Percentiles rank a stretch among this genome's conserved stretches.
These are phyloP conservation scores for Hyles vespertilio DNA, from an alignment of 1,140 invertebrate species.

Conservation along the genomic window DNA sequence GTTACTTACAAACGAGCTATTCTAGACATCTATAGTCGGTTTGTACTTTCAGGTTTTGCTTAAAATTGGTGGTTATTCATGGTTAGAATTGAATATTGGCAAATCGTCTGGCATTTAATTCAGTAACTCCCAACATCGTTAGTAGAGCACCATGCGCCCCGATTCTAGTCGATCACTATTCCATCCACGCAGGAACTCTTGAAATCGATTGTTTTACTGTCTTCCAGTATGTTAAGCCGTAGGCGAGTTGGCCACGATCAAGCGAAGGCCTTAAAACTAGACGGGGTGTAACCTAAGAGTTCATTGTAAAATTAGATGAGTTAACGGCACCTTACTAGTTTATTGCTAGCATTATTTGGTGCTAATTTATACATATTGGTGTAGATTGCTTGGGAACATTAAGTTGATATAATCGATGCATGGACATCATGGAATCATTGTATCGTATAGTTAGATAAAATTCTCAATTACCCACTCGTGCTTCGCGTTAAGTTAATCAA, in stretches of 20 bases:
- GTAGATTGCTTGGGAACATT: neutral
- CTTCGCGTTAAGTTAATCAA: slow-evolving; percentile 24
- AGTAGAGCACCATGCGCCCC: too few relatives aligned
- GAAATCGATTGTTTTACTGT: slow-evolving; percentile 43
- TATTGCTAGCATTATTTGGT: slow-evolving; percentile 52
- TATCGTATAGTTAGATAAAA: slow-evolving; percentile 28
- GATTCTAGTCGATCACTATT: neutral
- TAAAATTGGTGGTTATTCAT: too few relatives aligned
- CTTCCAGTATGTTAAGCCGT: slow-evolving; percentile 60
- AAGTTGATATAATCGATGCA: too few relatives aligned
- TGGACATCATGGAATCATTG: slow-evolving; percentile 11
- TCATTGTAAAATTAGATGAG: slow-evolving; percentile 6
- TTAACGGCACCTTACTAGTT: slow-evolving; percentile 43
- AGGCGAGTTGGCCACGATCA: neutral
- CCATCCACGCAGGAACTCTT: slow-evolving; percentile 1
- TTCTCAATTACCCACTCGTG: slow-evolving; percentile 35
- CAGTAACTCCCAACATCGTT: too few relatives aligned
- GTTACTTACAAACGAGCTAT: too few relatives aligned
- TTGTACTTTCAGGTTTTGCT: too few relatives aligned
- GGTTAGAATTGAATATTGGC: too few relatives aligned
- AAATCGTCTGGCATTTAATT: too few relatives aligned
- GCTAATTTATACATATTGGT: slow-evolving; percentile 42
- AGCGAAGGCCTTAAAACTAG: neutral
- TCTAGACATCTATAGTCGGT: too few relatives aligned
- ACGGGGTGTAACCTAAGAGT: neutral